phyloP scores from a whole-genome alignment of 2,113 vertebrate genomes.

The Nothobranchius furzeri region DNA sequence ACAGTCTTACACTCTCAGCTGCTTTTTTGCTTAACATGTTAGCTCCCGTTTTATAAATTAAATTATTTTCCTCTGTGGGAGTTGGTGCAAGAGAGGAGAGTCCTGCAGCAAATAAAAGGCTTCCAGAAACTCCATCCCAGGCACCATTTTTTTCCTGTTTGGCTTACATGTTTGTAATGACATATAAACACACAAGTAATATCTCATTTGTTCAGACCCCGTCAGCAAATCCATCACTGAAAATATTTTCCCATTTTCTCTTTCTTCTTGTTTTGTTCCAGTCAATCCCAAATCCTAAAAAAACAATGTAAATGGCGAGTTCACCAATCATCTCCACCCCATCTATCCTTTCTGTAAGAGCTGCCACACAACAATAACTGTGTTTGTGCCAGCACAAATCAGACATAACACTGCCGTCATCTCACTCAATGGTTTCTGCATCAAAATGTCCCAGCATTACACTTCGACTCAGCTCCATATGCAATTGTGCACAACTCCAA shows the following conservation, averaged over 20 bases:
- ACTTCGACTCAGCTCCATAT: constrained; percentile 21
- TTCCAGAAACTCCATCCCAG: background rate
- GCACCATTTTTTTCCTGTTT: background rate
- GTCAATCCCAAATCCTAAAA: background rate
- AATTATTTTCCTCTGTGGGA: no score
- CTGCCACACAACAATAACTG: constrained; percentile 24
- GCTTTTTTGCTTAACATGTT: no score
- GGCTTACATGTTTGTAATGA: background rate
- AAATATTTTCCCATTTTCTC: constrained; percentile 1
- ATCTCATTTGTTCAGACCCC: constrained; percentile 4
- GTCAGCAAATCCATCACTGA: background rate
- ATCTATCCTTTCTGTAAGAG: background rate
- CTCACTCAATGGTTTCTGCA: background rate
- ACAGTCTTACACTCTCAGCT: no score
- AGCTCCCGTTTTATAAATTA: no score
- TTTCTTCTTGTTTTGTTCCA: constrained; percentile 8
- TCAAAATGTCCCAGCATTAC: constrained; percentile 23
- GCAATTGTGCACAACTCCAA: background rate
- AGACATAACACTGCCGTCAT: background rate
- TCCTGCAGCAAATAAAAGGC: background rate
- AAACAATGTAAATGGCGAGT: background rate
- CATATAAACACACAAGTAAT: constrained; percentile 5
- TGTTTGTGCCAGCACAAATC: constrained; percentile 18
- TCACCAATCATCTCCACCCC: constrained; percentile 4
- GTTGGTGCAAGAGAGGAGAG: no score